Evolutionary conservation across 1,140 invertebrate genomes (phyloP).

Genomic region (Scaptomyza hsui): DNA sequence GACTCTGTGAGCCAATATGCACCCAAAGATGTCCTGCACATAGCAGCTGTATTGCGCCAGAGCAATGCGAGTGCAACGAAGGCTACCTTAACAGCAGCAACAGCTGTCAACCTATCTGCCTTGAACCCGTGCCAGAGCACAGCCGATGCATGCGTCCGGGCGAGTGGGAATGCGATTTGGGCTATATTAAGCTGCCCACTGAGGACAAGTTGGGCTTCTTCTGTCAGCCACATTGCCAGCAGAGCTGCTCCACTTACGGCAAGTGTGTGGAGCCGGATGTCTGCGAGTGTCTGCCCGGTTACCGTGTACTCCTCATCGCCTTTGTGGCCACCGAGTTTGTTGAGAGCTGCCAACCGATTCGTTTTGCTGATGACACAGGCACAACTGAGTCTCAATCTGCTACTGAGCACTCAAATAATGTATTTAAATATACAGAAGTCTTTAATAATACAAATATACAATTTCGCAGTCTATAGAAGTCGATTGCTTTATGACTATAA

Average conservation of each 20-base stretch:
- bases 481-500: too few relatives aligned
- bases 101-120: constrained; percentile 5
- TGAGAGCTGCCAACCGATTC: background rate
- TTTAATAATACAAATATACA: too few relatives aligned
- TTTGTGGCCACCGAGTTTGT: background rate
- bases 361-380: background rate
- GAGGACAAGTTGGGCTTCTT: constrained; percentile 57
- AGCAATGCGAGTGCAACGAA: constrained; percentile 14
- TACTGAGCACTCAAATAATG: background rate
- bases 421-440: too few relatives aligned
- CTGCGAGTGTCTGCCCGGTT: constrained; percentile 40
- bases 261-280: constrained; percentile 32
- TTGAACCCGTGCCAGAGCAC: background rate
- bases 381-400: background rate
- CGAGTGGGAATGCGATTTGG: constrained; percentile 27
- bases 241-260: constrained; percentile 25
- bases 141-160: constrained; percentile 2
- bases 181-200: constrained; percentile 12
- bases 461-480: too few relatives aligned
- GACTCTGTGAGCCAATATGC: constrained; percentile 84
- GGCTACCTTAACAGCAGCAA: background rate
- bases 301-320: background rate
- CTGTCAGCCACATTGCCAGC: constrained; percentile 84
- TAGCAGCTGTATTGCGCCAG: constrained; percentile 13
- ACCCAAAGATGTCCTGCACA: constrained; percentile 13